Evolutionary conservation across 2,888 invertebrate species (phyloP), one percentile per base, ranked within the genome.

Genomic region (Xylophagus ater): DNA sequence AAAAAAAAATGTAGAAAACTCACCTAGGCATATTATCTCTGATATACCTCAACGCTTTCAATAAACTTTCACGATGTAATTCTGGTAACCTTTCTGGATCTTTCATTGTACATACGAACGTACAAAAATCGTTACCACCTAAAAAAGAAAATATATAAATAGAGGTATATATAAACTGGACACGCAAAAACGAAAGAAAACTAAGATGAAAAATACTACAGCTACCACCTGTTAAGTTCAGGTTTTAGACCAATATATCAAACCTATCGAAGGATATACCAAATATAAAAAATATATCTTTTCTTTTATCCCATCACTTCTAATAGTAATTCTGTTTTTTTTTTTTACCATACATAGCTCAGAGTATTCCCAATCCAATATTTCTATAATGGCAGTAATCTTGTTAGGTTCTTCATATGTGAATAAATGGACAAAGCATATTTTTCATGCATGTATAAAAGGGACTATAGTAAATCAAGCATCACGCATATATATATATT

Each of bases 111-210:
- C 74, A 74, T 20, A 71, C 53, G 25, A 70, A 62, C 3, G 51
- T 31, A 47, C 73, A 74, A 50, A 74, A 68, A 49, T 74, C 71
- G 50, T 74, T 74, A 5, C 62, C 51, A 13, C 73, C 46, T 46
- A 32, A 24, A 34, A 12, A 39, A 32, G 14, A 19, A 41, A 29
- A 37, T 30, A 32, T n/a, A 25, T 25, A 15, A 37, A 24, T 28
- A 39, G 28, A 34, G 66, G 55, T 70, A 24, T 21, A 41, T 28
- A 25, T 20, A 13, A 34, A 17, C 17, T 32, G 26, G 26, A 37
- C 9, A 37, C 30, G 30, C 7, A 19, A 28, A 31, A 21, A 20
- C 24, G 30, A 42, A 25, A n/a, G 34, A 9, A 15, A 17, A 30
- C 10, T 36, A 5, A 25, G 31, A 38, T 35, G 40, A 37, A 28